Evolutionary conservation across 1,140 invertebrate species (phyloP), one percentile per base, ranked within the genome.

Genomic region (Melanaphis sacchari): DNA sequence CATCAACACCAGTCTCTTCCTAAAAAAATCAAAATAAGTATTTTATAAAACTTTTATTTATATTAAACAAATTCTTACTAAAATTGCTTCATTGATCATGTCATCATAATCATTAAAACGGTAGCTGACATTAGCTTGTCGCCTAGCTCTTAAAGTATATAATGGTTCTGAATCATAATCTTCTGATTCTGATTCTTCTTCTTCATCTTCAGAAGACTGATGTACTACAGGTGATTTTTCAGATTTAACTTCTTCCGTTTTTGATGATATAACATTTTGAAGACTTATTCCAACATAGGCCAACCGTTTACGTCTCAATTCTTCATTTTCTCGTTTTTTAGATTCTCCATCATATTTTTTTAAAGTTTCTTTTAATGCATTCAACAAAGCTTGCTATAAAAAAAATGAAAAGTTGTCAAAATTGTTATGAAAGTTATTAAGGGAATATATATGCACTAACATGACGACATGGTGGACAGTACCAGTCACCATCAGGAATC

Each of bases 401-500:
- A 59, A 9, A 21, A 66, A 18, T 54, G 36, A 90, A 54, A 90
- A 91, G 49, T 49, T 46, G 41, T 90, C 36, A 90, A 87, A 36
- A 91, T 93, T 38, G 93, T n/a, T 81, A 18, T 40, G 8, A n/a
- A n/a, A n/a, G 41, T 66, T 93, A 43, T 54, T 91, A 38, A 66
- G 54, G 94, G 76, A 93, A 76, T 46, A 94, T 91, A 91, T 66
- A 87, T 93, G 3, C 91, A 95, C 96, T 95, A 94, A 97, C 96
- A 95, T 99, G 99, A 95, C 99, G 97, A 96, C 99, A 99, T 1
- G 98, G 98, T 85, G 99, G 99, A 95, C 99, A 99, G 95, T 97
- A 99, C 99, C 99, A 99, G 95, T 99, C 98, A 40, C 99, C 99
- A 95, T 99, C 98, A 11, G 99, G 99, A 94, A 99, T 98, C 2